Conservation (phyloP, 2,797 vertebrate genomes). For the Labroides dimidiatus region DNA sequence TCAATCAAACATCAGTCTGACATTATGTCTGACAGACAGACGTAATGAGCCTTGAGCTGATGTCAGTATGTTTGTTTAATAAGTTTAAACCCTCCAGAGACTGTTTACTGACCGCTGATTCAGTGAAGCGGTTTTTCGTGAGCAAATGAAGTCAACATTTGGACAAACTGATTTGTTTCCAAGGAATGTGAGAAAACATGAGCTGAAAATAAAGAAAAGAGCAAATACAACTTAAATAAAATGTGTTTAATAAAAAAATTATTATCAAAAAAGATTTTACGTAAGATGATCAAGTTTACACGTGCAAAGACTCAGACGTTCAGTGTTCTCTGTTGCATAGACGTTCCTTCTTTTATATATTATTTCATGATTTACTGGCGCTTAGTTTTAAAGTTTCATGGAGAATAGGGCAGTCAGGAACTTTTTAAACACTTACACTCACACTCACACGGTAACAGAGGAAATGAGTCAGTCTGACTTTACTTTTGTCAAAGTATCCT, state of each 20-base stretch:
- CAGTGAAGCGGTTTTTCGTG: no score
- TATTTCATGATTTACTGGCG: neutral
- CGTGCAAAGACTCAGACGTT: neutral
- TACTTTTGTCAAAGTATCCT: no score
- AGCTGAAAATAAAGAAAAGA: neutral
- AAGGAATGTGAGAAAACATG: no score
- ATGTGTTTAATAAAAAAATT: neutral
- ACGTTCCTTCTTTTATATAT: neutral
- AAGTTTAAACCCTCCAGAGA: no score
- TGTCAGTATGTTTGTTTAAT: no score
- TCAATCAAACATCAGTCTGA: no score
- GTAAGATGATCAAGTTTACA: neutral
- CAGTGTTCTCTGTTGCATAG: neutral
- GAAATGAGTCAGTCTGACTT: neutral
- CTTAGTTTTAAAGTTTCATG: neutral
- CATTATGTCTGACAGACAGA: no score
- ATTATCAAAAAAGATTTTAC: neutral
- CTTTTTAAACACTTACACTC: neutral
- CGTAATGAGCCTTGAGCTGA: no score
- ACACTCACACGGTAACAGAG: constrained; percentile 11
- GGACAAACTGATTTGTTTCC: no score
- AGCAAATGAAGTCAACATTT: no score
- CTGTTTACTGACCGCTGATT: no score
- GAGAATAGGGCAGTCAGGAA: neutral
- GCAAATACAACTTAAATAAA: neutral